Conservation (phyloP, 2,797 vertebrate species). For the Coendou prehensilis region DNA sequence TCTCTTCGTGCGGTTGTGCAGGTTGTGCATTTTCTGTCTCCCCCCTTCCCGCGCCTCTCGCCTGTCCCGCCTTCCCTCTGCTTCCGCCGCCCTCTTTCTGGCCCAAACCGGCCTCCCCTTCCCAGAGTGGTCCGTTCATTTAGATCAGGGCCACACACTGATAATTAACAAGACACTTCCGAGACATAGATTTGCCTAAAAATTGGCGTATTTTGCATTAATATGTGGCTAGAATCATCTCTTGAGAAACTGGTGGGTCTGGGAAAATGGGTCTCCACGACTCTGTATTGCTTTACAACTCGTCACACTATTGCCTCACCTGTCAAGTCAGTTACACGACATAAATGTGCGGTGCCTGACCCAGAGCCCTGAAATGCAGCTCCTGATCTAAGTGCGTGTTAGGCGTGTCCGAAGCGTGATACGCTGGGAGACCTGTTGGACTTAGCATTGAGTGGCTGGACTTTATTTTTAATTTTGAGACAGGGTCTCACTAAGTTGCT, state of each 20-base stretch:
- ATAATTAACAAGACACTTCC: neutral
- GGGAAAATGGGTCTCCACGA: neutral
- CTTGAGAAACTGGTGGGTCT: neutral
- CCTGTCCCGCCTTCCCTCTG: neutral
- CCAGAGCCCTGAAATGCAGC: neutral
- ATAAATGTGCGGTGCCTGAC: neutral
- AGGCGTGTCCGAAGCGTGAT: neutral
- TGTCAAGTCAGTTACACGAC: neutral
- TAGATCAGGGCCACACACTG: neutral
- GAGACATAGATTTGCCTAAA: neutral
- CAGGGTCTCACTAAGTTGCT: neutral
- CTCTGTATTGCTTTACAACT: neutral
- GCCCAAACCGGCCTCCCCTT: neutral
- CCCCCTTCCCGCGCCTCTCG: neutral
- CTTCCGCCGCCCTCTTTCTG: constrained; percentile 26
- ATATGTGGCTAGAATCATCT: constrained; percentile 19
- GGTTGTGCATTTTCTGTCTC: neutral
- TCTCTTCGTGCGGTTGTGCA: neutral
- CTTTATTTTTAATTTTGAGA: neutral
- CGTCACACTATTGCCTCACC: neutral
- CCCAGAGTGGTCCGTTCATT: neutral
- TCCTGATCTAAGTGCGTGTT: neutral
- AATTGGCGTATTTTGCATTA: neutral
- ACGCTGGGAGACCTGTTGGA: neutral
- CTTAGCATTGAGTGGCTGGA: neutral